phyloP scores from a whole-genome alignment of 35 echinoderm and acorn worm species.

The Heliocidaris erythrogramma region DNA sequence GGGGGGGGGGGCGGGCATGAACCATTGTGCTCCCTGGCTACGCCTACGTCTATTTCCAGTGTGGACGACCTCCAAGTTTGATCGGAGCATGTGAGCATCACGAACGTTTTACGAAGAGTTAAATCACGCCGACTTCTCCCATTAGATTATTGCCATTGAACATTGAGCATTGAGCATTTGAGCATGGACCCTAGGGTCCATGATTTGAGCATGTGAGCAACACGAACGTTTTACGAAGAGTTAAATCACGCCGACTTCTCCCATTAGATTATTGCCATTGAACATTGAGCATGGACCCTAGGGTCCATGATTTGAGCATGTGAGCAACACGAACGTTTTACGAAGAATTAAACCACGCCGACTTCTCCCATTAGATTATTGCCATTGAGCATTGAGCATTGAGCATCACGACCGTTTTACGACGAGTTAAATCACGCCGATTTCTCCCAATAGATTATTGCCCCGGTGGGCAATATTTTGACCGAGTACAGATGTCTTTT shows the following conservation, averaged over 20 bases:
- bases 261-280: background rate
- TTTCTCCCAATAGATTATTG: background rate
- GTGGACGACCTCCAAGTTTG: background rate
- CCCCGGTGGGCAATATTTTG: background rate
- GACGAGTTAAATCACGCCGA: background rate
- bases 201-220: background rate
- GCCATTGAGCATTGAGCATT: too few relatives aligned
- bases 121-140: background rate
- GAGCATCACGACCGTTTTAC: background rate
- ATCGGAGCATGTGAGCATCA: background rate
- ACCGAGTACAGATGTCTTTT: background rate
- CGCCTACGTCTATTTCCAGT: background rate
- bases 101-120: background rate
- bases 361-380: background rate
- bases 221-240: background rate
- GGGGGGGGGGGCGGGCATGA: too few relatives aligned
- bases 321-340: background rate
- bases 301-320: background rate
- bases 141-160: too few relatives aligned
- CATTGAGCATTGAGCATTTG: too few relatives aligned
- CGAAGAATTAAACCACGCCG: background rate
- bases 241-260: background rate
- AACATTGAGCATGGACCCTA: too few relatives aligned
- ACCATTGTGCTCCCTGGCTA: too few relatives aligned
- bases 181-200: too few relatives aligned